A percentile compares a stretch with the other conserved stretches of the same genome.
phyloP scores from a whole-genome alignment of 2,888 invertebrate species.

The Dryomyza anilis region DNA sequence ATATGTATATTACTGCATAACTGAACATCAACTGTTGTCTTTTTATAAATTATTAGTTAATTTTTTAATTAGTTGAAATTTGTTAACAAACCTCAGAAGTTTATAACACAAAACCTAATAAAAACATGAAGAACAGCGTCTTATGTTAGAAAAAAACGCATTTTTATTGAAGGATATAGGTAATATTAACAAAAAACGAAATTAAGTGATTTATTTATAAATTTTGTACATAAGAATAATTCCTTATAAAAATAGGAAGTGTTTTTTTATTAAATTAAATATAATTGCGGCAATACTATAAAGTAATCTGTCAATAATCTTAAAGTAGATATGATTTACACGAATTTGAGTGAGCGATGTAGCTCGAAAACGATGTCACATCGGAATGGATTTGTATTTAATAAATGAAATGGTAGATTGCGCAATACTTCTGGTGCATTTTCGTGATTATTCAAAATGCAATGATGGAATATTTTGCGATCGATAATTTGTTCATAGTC shows the following conservation, averaged over 20 bases:
- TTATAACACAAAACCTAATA: conserved; percentile 61
- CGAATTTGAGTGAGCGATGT: background rate
- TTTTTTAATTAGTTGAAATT: conserved; percentile 47
- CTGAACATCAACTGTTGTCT: too few relatives aligned
- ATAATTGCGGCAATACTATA: too few relatives aligned
- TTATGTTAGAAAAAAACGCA: background rate
- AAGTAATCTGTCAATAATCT: too few relatives aligned
- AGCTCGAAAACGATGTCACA: conserved; percentile 42
- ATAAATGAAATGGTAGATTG: conserved; percentile 37
- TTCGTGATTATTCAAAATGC: conserved; percentile 35
- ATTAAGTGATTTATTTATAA: too few relatives aligned
- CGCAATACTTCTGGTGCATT: conserved; percentile 35
- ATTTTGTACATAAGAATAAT: too few relatives aligned
- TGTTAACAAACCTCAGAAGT: conserved; percentile 57
- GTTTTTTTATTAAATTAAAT: too few relatives aligned
- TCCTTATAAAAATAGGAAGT: too few relatives aligned
- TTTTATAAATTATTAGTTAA: conserved; percentile 38
- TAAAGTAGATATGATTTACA: too few relatives aligned
- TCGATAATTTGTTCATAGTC: conserved; percentile 44
- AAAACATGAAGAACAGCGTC: conserved; percentile 59
- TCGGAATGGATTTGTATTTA: conserved; percentile 45
- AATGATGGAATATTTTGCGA: conserved; percentile 32
- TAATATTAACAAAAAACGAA: too few relatives aligned
- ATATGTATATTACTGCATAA: conserved; percentile 2
- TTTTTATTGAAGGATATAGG: background rate